A percentile compares a stretch with the other conserved stretches of the same genome.
These are phyloP conservation scores for Ceryle rudis DNA, from an alignment of 2,797 vertebrate species.

Conservation along the genomic window DNA sequence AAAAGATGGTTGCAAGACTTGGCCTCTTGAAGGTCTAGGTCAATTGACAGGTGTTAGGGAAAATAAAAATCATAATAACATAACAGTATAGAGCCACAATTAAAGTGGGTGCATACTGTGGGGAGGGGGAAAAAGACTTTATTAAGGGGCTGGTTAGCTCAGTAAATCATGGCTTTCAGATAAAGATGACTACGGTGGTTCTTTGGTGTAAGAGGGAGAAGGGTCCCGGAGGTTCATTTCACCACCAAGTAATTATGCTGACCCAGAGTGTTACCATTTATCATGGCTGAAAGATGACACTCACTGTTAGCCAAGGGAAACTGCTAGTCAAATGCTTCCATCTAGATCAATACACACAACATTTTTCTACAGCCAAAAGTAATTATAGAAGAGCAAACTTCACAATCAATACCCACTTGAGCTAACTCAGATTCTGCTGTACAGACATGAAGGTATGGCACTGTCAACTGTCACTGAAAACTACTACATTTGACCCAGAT, in stretches of 20 bases:
- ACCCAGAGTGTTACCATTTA: constrained; percentile 88
- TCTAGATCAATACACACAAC: constrained; percentile 91
- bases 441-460: constrained; percentile 56
- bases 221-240: constrained; percentile 86
- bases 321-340: constrained; percentile 84
- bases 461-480: constrained; percentile 80
- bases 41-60: constrained; percentile 24
- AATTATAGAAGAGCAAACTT: constrained; percentile 97
- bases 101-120: not conserved
- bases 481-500: constrained; percentile 45
- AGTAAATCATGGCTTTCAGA: constrained; percentile 79
- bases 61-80: not conserved
- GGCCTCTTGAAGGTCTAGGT: constrained; percentile 68
- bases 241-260: constrained; percentile 95
- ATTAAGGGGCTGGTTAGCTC: constrained; percentile 75
- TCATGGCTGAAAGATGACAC: constrained; percentile 92
- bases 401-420: constrained; percentile 89
- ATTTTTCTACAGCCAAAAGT: constrained; percentile 87
- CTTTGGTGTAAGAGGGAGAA: constrained; percentile 68
- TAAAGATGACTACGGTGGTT: constrained; percentile 65
- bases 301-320: constrained; percentile 94
- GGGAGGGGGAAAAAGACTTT: not conserved
- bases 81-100: not conserved
- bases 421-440: constrained; percentile 83
- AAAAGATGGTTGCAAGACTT: constrained; percentile 70